A percentile compares a stretch with the other conserved stretches of the same genome.
phyloP scores from a whole-genome alignment of 2,888 invertebrate species.

The Lasioglossum leucozonium region DNA sequence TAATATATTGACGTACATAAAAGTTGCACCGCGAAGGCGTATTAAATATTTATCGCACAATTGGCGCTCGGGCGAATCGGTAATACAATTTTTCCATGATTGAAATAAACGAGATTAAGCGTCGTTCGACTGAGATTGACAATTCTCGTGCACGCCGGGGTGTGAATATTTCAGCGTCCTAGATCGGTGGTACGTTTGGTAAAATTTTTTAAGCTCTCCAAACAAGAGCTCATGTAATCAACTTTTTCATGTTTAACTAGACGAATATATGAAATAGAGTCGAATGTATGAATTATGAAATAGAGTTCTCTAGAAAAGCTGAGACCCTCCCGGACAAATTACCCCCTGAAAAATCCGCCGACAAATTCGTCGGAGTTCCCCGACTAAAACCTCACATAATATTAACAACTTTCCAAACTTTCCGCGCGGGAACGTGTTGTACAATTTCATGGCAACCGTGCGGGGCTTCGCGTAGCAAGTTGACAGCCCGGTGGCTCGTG shows the following conservation, averaged over 20 bases:
- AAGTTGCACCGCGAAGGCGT: not conserved
- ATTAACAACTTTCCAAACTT: not conserved
- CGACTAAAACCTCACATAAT: not conserved
- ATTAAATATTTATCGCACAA: not conserved
- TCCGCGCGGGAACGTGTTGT: not conserved
- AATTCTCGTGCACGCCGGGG: not conserved
- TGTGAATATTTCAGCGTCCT: not conserved
- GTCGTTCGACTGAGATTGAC: not conserved
- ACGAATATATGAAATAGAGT: too few relatives aligned
- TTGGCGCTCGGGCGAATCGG: not conserved
- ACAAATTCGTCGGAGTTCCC: not conserved
- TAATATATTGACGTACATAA: not conserved
- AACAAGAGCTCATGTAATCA: not conserved
- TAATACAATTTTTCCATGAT: not conserved
- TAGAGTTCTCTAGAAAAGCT: too few relatives aligned
- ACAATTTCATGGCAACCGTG: not conserved
- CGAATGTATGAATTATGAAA: too few relatives aligned
- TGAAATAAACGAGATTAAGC: not conserved
- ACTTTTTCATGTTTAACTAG: not conserved
- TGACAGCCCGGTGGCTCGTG: not conserved
- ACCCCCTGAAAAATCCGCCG: not conserved
- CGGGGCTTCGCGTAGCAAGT: not conserved
- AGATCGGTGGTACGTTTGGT: not conserved
- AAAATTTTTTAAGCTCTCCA: not conserved
- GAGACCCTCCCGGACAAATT: not conserved